Base-by-base conservation (phyloP, 1,140 invertebrate species). In the Drosophila micromelanica region DNA sequence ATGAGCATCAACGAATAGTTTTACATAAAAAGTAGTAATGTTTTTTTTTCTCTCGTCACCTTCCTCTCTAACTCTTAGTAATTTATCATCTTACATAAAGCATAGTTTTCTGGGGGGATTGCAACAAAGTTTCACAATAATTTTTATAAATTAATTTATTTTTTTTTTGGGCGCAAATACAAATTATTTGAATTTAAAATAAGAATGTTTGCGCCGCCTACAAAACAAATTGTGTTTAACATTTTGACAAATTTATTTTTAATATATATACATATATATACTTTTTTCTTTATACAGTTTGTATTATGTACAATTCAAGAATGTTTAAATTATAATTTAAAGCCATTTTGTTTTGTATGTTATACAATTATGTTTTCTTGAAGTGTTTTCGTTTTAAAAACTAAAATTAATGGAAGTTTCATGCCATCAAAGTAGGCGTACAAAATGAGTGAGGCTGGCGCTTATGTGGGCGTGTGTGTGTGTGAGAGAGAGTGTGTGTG, bases 1-100 rank as follows among this genome's bases (percentile, higher is more conserved):
- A 75, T 75, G 84, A 87, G 84, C 84, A 89, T 85, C 74, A 80
- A 86, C 81, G 81, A 80, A 85, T 73, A 78, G 78, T 90, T 85
- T 70, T 42, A 73, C 76, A 90, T 77, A 80, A 79, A 68, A 75
- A 80, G 76, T 89, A 89, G 68, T 79, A 69, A 65, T 59, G 54
- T 75, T 65, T 65, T 57, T 57, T 62, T 54, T 61, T 65, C 46
- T 78, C 60, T 59, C 68, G 40, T 69, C 55, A 72, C 42, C 49
- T 52, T 73, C 67, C 55, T 57, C 42, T 82, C 45, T 59, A 64
- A 57, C 30, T 54, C 54, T 68, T 45, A 35, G 13, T 27, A 52
- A 60, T 55, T 59, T 27, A 38, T 20, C 55, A 20, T 63, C 43
- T 38, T 46, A 70, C 37, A 45, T 73, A 64, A 78, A 78, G 68